Conservation (phyloP, 1,140 invertebrate genomes). For the Ditylenchus dipsaci region DNA sequence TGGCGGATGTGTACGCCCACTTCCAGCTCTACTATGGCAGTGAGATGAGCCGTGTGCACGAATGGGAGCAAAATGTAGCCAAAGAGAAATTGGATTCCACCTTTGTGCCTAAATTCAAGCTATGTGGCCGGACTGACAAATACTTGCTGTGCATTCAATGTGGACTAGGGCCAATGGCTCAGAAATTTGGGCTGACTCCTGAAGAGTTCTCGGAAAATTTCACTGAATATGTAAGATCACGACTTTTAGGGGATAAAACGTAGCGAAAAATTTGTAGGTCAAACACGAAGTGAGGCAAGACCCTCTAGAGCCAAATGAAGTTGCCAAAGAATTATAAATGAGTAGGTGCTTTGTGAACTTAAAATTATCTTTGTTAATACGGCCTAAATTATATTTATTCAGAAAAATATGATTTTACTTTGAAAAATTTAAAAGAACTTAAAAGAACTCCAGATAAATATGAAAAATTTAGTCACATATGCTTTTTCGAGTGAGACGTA, state of each 20-base stretch:
- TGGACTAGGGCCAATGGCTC: constrained; percentile 43
- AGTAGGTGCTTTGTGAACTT: too few relatives aligned
- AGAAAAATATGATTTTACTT: too few relatives aligned
- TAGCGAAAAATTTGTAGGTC: background rate
- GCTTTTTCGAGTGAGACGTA: too few relatives aligned
- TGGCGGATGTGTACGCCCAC: constrained; percentile 39
- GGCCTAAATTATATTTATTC: too few relatives aligned
- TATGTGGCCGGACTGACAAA: constrained; percentile 76
- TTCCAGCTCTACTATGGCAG: constrained; percentile 43
- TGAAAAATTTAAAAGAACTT: too few relatives aligned
- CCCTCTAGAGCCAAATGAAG: constrained; percentile 63
- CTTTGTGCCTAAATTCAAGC: constrained; percentile 66
- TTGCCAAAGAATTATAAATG: constrained; percentile 36
- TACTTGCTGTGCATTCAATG: constrained; percentile 64
- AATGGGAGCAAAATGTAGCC: constrained; percentile 60
- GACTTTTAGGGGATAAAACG: background rate
- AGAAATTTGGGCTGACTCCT: constrained; percentile 81
- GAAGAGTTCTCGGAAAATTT: constrained; percentile 95
- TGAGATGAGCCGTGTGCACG: constrained; percentile 35
- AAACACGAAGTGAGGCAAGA: constrained; percentile 93
- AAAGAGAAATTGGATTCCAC: constrained; percentile 57
- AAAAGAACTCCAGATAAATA: too few relatives aligned
- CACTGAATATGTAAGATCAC: constrained; percentile 69
- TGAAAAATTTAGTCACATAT: too few relatives aligned
- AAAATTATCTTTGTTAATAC: too few relatives aligned